Conservation (phyloP, 2,797 vertebrate species). For the Zonotrichia albicollis region DNA sequence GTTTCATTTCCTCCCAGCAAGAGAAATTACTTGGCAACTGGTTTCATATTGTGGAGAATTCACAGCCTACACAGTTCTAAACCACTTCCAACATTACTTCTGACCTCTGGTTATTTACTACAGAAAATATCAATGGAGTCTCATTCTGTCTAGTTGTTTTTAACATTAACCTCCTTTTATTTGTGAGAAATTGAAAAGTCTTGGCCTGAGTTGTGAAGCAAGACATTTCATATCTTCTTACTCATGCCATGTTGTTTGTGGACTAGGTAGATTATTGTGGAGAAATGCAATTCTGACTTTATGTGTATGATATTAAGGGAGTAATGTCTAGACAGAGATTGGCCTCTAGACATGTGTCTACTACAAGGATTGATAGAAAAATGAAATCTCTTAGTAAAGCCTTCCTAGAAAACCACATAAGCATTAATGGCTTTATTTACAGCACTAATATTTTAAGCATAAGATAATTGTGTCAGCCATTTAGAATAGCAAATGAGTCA, state of each 20-base stretch:
- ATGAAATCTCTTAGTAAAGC: neutral
- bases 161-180: neutral
- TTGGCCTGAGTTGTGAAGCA: neutral
- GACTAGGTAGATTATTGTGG: neutral
- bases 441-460: neutral
- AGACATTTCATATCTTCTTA: neutral
- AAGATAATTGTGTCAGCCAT: slow-evolving; percentile 17
- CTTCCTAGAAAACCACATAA: slow-evolving; percentile 38
- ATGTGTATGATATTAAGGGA: neutral
- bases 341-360: neutral
- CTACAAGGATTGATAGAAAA: slow-evolving; percentile 12
- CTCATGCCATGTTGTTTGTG: neutral
- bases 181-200: neutral
- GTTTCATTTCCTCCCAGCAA: slow-evolving; percentile 6
- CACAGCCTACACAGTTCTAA: neutral
- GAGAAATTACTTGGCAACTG: slow-evolving; percentile 10
- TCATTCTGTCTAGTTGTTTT: neutral
- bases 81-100: neutral
- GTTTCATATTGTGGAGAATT: neutral
- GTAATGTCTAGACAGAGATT: neutral
- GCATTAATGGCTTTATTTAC: slow-evolving; percentile 33
- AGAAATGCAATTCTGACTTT: neutral
- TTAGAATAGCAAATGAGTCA: slow-evolving; percentile 1
- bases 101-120: neutral
- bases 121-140: neutral